These are phyloP conservation scores for Rhopalosiphum maidis DNA, from an alignment of 1,140 invertebrate species.

Conservation along the genomic window DNA sequence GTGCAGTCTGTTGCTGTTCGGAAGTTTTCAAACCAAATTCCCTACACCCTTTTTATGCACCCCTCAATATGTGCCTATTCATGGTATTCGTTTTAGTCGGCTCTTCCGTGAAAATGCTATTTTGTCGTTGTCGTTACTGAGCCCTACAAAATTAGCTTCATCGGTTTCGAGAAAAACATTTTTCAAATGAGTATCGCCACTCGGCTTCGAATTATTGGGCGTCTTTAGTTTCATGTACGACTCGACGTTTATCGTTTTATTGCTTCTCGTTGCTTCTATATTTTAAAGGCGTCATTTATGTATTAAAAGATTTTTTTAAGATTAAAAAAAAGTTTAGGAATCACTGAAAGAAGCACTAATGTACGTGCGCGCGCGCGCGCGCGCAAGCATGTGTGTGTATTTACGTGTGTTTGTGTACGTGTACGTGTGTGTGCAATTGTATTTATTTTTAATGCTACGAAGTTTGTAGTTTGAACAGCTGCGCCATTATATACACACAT, in stretches of 20 bases:
- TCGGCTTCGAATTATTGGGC: background rate
- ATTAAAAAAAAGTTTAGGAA: background rate
- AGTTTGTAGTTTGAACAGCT: slow-evolving; percentile 39
- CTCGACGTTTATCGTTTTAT: background rate
- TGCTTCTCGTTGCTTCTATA: background rate
- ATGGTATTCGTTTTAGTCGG: background rate
- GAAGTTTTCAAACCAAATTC: slow-evolving; percentile 30
- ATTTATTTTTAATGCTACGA: slow-evolving; percentile 47
- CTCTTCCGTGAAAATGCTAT: slow-evolving; percentile 30
- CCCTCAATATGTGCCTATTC: slow-evolving; percentile 24
- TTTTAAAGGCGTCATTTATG: background rate
- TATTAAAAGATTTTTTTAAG: background rate
- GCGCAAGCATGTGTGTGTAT: too few relatives aligned
- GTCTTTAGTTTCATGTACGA: background rate
- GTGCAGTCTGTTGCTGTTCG: slow-evolving; percentile 27
- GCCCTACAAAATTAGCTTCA: background rate
- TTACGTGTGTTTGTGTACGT: too few relatives aligned
- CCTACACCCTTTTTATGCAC: slow-evolving; percentile 12
- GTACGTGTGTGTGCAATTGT: background rate
- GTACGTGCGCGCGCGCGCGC: background rate
- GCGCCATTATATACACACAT: slow-evolving; percentile 23
- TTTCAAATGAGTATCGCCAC: background rate
- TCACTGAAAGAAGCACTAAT: background rate
- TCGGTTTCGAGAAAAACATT: background rate
- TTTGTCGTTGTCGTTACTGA: background rate